These are phyloP conservation scores for Magallana ariakensis DNA, from an alignment of 1,140 invertebrate genomes.

Conservation along the genomic window DNA sequence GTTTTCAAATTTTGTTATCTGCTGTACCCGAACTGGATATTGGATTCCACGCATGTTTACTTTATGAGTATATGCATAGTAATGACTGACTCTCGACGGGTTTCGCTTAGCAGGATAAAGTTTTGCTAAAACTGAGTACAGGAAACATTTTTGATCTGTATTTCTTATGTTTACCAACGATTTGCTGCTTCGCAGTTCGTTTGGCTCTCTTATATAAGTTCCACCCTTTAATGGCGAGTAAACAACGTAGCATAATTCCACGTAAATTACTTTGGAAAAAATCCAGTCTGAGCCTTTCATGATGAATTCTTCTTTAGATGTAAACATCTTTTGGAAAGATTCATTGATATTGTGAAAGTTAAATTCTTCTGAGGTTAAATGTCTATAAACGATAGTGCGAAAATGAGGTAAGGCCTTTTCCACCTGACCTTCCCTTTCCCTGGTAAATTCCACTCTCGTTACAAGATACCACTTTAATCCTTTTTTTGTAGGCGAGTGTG, in stretches of 20 bases:
- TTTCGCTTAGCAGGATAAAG: slow-evolving; percentile 8
- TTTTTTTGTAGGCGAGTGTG: not conserved
- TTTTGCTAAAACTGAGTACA: slow-evolving; percentile 40
- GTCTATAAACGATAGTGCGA: slow-evolving; percentile 16
- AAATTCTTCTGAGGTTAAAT: slow-evolving; percentile 19
- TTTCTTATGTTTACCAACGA: slow-evolving; percentile 24
- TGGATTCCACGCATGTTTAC: slow-evolving; percentile 31
- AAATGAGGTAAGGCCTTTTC: slow-evolving; percentile 39
- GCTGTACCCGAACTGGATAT: slow-evolving; percentile 40
- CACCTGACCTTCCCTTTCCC: slow-evolving; percentile 33
- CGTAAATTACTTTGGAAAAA: slow-evolving; percentile 23
- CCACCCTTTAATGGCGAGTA: slow-evolving; percentile 36
- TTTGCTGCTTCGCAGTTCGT: slow-evolving; percentile 46
- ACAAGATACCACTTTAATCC: slow-evolving; percentile 42
- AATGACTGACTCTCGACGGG: slow-evolving; percentile 28
- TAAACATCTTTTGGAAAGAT: slow-evolving; percentile 41
- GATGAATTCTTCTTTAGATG: not conserved
- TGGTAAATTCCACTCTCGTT: slow-evolving; percentile 34
- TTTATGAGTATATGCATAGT: slow-evolving; percentile 13
- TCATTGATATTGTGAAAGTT: slow-evolving; percentile 6
- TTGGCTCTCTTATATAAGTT: slow-evolving; percentile 47
- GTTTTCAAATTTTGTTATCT: slow-evolving; percentile 49
- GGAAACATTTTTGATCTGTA: slow-evolving; percentile 48
- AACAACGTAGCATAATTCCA: slow-evolving; percentile 30
- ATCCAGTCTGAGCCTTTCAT: slow-evolving; percentile 42